phyloP scores from a whole-genome alignment of 2,797 vertebrate species.

The Acanthopagrus latus region DNA sequence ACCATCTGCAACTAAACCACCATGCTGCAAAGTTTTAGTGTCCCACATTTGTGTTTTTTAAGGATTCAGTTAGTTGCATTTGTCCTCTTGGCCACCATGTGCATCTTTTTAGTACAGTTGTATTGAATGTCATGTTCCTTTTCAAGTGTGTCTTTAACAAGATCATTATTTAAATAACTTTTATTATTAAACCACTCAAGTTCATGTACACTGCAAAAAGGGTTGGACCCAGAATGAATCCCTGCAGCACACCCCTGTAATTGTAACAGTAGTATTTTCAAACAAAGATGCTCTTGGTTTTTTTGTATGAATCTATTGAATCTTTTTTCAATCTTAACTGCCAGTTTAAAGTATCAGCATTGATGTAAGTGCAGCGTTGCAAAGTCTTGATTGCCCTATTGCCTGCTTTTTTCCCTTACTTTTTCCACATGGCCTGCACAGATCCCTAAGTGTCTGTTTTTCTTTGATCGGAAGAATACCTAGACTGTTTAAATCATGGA shows the following conservation, averaged over 20 bases:
- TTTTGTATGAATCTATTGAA: conserved; percentile 36
- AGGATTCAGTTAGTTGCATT: conserved; percentile 30
- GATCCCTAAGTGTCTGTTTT: conserved; percentile 68
- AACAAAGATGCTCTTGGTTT: conserved; percentile 29
- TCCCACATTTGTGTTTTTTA: conserved; percentile 40
- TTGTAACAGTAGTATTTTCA: conserved; percentile 14
- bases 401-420: conserved; percentile 46
- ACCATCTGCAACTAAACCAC: conserved; percentile 14
- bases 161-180: conserved; percentile 45
- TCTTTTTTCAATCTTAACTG: conserved; percentile 23
- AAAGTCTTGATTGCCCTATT: conserved; percentile 56
- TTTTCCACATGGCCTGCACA: conserved; percentile 71
- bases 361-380: conserved; percentile 57
- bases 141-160: conserved; percentile 37
- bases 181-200: conserved; percentile 44
- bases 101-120: conserved; percentile 34
- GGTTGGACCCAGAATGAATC: conserved; percentile 36
- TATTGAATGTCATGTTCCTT: conserved; percentile 43
- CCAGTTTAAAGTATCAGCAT: conserved; percentile 53
- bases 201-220: conserved; percentile 33
- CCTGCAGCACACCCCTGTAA: conserved; percentile 17
- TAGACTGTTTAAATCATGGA: conserved; percentile 80
- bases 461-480: conserved; percentile 77
- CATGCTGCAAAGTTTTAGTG: conserved; percentile 1
- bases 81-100: conserved; percentile 22